These are phyloP conservation scores for Esox niger DNA, from an alignment of 2,113 vertebrate genomes.

Conservation along the genomic window DNA sequence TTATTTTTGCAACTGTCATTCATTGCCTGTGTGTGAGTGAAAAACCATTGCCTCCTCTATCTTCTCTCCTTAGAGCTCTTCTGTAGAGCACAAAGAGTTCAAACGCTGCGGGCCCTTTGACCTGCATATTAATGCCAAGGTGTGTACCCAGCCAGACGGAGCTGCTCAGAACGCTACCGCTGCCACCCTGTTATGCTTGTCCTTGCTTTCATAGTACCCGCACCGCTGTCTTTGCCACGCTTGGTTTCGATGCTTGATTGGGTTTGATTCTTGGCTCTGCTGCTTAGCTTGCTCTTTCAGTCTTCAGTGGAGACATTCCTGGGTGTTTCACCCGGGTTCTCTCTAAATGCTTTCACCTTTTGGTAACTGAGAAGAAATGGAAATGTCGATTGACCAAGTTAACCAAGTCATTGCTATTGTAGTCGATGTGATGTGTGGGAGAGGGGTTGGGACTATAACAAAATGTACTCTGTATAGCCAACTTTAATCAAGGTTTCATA, in stretches of 20 bases:
- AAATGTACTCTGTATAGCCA: too few relatives aligned
- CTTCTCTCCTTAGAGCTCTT: slow-evolving; percentile 95
- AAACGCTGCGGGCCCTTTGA: slow-evolving; percentile 99
- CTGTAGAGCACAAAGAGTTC: slow-evolving; percentile 98
- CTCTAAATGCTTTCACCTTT: not conserved
- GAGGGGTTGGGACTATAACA: too few relatives aligned
- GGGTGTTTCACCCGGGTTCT: not conserved
- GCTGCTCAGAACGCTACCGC: slow-evolving; percentile 47
- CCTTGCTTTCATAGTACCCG: slow-evolving; percentile 13
- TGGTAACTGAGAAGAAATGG: not conserved
- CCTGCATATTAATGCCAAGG: slow-evolving; percentile 99
- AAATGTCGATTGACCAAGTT: not conserved
- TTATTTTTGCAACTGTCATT: slow-evolving; percentile 68
- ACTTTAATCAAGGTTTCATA: too few relatives aligned
- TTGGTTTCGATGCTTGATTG: slow-evolving; percentile 27
- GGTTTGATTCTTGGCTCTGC: slow-evolving; percentile 8
- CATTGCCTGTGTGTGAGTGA: slow-evolving; percentile 59
- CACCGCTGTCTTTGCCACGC: not conserved
- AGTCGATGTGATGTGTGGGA: too few relatives aligned
- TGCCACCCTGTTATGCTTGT: slow-evolving; percentile 47
- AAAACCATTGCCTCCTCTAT: slow-evolving; percentile 69
- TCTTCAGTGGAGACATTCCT: not conserved
- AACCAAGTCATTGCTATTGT: not conserved
- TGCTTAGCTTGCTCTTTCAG: slow-evolving; percentile 4
- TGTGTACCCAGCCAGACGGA: slow-evolving; percentile 85